Evolutionary conservation across 2,888 invertebrate species (phyloP).

Genomic region (Thecophora atra): DNA sequence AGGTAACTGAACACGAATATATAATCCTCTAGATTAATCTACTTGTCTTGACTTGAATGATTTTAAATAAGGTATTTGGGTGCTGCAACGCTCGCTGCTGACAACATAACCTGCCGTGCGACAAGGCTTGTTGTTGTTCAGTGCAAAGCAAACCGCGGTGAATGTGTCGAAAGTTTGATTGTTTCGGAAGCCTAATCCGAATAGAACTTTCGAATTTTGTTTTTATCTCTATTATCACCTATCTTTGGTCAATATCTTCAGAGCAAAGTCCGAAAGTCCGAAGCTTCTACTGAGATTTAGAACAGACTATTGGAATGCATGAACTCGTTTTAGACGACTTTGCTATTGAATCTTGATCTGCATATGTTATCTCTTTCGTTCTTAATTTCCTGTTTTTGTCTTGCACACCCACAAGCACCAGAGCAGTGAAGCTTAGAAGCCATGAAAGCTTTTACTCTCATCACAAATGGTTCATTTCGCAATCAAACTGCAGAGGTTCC

Average conservation of each 20-base stretch:
- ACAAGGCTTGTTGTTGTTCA: slow-evolving; percentile 24
- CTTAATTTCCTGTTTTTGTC: slow-evolving; percentile 7
- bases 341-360: slow-evolving; percentile 23
- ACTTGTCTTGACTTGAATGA: slow-evolving; percentile 39
- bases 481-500: slow-evolving; percentile 28
- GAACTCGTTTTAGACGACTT: slow-evolving; percentile 16
- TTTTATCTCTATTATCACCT: slow-evolving; percentile 3
- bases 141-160: slow-evolving; percentile 10
- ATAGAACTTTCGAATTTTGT: slow-evolving; percentile 13
- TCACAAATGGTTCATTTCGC: slow-evolving; percentile 10
- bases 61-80: slow-evolving; percentile 39
- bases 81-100: slow-evolving; percentile 22
- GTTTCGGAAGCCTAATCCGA: not conserved
- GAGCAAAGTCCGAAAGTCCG: slow-evolving; percentile 27
- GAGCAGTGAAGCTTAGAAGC: slow-evolving; percentile 17
- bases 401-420: slow-evolving; percentile 29
- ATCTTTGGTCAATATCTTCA: slow-evolving; percentile 1
- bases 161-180: slow-evolving; percentile 14
- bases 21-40: slow-evolving; percentile 20
- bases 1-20: slow-evolving; percentile 68
- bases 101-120: slow-evolving; percentile 27
- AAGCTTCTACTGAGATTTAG: slow-evolving; percentile 7
- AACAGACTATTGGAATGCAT: slow-evolving; percentile 10
- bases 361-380: slow-evolving; percentile 18
- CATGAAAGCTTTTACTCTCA: slow-evolving; percentile 24